Conservation (phyloP, 2,113 vertebrate genomes). For the Malaclemys terrapin region DNA sequence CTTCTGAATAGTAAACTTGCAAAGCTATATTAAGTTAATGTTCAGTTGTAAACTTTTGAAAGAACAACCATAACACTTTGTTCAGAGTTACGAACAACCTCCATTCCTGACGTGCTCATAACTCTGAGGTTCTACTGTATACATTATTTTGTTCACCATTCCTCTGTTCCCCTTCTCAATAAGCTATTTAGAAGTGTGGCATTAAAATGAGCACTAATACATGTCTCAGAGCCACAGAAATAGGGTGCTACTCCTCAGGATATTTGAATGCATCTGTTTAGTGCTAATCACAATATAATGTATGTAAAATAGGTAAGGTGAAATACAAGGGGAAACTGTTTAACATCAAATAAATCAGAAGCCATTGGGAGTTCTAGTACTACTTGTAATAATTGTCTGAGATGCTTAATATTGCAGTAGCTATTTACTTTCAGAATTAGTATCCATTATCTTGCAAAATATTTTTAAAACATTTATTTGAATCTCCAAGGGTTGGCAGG, state of each 20-base stretch:
- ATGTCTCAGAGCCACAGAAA: conserved; percentile 36
- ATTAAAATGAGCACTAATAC: conserved; percentile 53
- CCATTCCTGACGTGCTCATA: too few species aligned
- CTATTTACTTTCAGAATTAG: conserved; percentile 63
- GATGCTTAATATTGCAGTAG: conserved; percentile 32
- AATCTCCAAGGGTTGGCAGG: conserved; percentile 11
- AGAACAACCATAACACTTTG: too few species aligned
- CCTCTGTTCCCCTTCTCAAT: conserved; percentile 36
- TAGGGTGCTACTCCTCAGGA: conserved; percentile 55
- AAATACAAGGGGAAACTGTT: conserved; percentile 44
- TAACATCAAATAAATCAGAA: conserved; percentile 48
- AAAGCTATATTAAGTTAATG: too few species aligned
- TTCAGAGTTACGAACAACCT: too few species aligned
- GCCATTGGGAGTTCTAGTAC: conserved; percentile 34
- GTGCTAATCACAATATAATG: conserved; percentile 74
- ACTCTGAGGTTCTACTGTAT: conserved; percentile 19
- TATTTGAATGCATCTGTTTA: conserved; percentile 66
- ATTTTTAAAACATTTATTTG: conserved; percentile 51
- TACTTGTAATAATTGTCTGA: conserved; percentile 42
- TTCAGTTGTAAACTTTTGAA: too few species aligned
- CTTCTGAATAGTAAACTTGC: too few species aligned
- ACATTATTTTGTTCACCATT: conserved; percentile 69
- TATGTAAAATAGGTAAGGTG: conserved; percentile 66
- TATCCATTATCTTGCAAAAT: conserved; percentile 54
- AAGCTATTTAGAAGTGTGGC: conserved; percentile 63